A percentile compares a stretch with the other conserved stretches of the same genome.
Conservation (phyloP, 2,888 invertebrate species). For the Tolmerus cingulatus region DNA sequence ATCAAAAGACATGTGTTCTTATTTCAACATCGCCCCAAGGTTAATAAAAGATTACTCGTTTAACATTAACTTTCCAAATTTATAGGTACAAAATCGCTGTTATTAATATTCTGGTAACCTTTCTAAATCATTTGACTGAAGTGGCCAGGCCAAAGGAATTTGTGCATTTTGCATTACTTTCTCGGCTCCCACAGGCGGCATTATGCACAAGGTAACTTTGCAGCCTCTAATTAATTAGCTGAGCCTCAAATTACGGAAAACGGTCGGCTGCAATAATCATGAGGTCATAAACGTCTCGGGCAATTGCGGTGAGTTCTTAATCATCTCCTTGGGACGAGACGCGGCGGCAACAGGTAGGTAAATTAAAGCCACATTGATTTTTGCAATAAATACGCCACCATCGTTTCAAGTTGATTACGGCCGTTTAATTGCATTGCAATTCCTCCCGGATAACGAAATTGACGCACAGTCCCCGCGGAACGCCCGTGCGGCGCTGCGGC, state of each 20-base stretch:
- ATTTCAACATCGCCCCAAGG: background rate
- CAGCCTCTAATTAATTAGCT: background rate
- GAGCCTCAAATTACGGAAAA: background rate
- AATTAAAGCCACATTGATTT: background rate
- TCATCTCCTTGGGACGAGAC: conserved; percentile 19
- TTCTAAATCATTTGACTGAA: background rate
- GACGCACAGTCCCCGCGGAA: background rate
- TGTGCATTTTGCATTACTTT: background rate
- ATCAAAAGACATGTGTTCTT: background rate
- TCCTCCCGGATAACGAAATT: background rate
- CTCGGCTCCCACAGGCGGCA: background rate
- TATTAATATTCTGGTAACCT: background rate
- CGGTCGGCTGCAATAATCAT: background rate
- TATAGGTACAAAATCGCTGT: background rate
- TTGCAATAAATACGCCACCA: background rate
- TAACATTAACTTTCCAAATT: background rate
- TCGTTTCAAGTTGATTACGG: background rate
- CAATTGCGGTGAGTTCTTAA: conserved; percentile 11
- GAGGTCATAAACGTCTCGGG: background rate
- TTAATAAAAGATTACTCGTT: background rate
- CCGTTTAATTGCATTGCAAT: conserved; percentile 28
- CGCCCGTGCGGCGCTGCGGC: background rate
- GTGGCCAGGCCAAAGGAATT: background rate
- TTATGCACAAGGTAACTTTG: background rate
- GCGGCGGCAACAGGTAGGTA: conserved; percentile 13